Evolutionary conservation across 2,797 vertebrate species (phyloP).

Genomic region (Coendou prehensilis): DNA sequence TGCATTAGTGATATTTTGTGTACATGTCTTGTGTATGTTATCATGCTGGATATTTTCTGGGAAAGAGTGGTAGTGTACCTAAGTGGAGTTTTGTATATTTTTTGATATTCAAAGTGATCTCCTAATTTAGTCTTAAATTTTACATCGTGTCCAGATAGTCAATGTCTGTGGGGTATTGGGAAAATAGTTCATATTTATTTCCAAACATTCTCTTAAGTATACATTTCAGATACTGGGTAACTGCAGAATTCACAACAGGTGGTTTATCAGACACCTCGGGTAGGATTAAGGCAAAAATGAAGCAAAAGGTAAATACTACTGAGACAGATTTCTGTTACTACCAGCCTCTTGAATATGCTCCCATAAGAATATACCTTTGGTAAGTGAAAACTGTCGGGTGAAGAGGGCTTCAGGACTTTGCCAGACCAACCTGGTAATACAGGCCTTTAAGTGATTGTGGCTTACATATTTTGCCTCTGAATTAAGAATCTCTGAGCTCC

Average conservation of each 20-base stretch:
- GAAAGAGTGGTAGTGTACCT: background rate
- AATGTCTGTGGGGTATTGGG: background rate
- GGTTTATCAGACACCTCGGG: background rate
- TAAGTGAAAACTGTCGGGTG: background rate
- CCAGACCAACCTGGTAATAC: background rate
- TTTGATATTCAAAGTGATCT: background rate
- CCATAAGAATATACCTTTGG: background rate
- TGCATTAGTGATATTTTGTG: background rate
- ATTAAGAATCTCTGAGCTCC: background rate
- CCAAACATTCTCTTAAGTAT: background rate
- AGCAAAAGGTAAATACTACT: background rate
- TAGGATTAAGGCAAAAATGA: background rate
- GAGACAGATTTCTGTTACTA: background rate
- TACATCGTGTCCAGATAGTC: background rate
- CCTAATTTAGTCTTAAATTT: background rate
- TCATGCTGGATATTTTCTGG: background rate
- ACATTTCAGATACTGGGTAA: background rate
- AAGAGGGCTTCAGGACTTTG: background rate
- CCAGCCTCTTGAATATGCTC: background rate
- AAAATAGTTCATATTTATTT: background rate
- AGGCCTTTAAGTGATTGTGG: background rate
- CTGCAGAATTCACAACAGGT: background rate
- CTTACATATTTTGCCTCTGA: background rate
- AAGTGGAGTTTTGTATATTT: background rate
- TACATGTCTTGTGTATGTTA: background rate